These are phyloP conservation scores for Equus przewalskii DNA, from an alignment of 2,113 vertebrate species.

Conservation along the genomic window DNA sequence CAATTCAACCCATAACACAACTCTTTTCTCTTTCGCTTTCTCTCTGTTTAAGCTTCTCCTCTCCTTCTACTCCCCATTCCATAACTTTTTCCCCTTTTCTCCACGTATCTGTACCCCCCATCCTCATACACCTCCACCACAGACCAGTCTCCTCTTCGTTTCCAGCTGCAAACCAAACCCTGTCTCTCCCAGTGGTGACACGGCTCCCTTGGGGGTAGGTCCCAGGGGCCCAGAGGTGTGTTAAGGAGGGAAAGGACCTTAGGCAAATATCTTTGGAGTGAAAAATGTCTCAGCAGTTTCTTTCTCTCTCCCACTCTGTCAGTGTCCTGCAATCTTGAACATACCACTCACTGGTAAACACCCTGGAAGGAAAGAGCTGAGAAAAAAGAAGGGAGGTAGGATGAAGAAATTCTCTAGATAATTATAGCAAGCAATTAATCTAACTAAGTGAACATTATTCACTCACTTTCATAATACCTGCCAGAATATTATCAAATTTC, in stretches of 20 bases:
- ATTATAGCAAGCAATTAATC: constrained; percentile 74
- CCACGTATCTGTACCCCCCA: not conserved
- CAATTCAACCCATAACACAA: not conserved
- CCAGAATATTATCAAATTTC: constrained; percentile 81
- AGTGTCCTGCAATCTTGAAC: not conserved
- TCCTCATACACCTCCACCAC: not conserved
- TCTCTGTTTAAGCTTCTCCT: not conserved
- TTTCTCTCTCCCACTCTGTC: not conserved
- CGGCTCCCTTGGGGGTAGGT: not conserved
- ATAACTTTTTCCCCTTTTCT: not conserved
- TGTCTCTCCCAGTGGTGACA: not conserved
- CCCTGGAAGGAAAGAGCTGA: not conserved
- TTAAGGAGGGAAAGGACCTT: not conserved
- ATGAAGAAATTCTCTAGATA: constrained; percentile 37
- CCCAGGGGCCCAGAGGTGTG: not conserved
- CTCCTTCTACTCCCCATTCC: not conserved
- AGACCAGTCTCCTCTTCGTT: not conserved
- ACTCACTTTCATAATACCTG: constrained; percentile 65
- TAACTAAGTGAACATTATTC: constrained; percentile 68
- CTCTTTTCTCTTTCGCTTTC: not conserved
- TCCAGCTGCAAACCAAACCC: not conserved
- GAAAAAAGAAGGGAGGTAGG: not conserved
- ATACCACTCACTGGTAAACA: not conserved
- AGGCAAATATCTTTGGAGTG: not conserved
- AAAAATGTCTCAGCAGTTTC: not conserved